phyloP scores from a whole-genome alignment of 2,888 invertebrate species.

The Helobdella robusta region DNA sequence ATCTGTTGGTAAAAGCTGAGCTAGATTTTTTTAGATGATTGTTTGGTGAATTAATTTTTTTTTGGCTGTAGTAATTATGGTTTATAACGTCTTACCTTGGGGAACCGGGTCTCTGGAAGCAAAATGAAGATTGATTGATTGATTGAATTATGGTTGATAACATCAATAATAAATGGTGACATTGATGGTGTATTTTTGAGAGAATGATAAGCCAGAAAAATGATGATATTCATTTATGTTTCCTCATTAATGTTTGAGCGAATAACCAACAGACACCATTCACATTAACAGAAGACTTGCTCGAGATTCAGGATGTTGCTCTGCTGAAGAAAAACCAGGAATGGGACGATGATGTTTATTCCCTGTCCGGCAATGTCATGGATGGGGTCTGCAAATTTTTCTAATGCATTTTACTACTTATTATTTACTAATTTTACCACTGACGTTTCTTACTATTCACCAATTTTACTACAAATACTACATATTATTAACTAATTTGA shows the following conservation, averaged over 20 bases:
- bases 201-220: too few species aligned
- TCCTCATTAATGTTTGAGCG: not conserved
- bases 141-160: too few species aligned
- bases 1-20: too few species aligned
- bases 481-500: not conserved
- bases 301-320: slow-evolving; percentile 78
- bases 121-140: too few species aligned
- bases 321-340: slow-evolving; percentile 67
- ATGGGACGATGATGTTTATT: slow-evolving; percentile 71
- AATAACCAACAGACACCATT: not conserved
- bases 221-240: too few species aligned
- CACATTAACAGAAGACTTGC: slow-evolving; percentile 38
- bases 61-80: too few species aligned
- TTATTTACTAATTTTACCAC: not conserved
- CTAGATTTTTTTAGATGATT: too few species aligned
- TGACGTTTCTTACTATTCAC: not conserved
- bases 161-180: too few species aligned
- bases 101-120: too few species aligned
- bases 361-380: slow-evolving; percentile 83
- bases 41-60: too few species aligned
- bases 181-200: too few species aligned
- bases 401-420: not conserved
- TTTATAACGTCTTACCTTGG: too few species aligned
- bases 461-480: not conserved
- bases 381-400: slow-evolving; percentile 68